Conservation (phyloP, 2,888 invertebrate genomes). For the Ormyrus rosae region DNA sequence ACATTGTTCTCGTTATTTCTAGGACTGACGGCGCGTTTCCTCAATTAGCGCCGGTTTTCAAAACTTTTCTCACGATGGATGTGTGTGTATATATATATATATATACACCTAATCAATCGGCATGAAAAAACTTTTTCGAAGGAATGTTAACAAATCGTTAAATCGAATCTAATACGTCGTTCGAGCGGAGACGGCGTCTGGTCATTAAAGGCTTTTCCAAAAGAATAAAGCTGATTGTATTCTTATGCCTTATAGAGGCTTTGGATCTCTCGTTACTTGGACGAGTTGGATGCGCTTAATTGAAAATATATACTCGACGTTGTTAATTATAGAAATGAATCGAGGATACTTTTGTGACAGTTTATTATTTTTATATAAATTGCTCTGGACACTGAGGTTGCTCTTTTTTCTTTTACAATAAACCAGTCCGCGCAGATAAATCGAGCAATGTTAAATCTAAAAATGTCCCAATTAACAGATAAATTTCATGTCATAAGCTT, state of each 20-base stretch:
- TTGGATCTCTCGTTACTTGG: too few relatives aligned
- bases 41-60: not conserved
- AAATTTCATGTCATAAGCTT: too few relatives aligned
- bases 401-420: too few relatives aligned
- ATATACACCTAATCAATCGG: not conserved
- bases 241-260: slow-evolving; percentile 7
- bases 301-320: too few relatives aligned
- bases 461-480: too few relatives aligned
- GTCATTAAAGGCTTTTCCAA: slow-evolving; percentile 14
- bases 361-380: too few relatives aligned
- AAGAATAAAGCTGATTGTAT: slow-evolving; percentile 15
- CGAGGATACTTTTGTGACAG: too few relatives aligned
- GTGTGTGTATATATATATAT: not conserved
- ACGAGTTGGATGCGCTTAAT: too few relatives aligned
- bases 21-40: not conserved
- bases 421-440: too few relatives aligned
- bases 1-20: slow-evolving; percentile 43
- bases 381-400: too few relatives aligned
- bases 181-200: not conserved
- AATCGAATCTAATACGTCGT: not conserved
- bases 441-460: too few relatives aligned
- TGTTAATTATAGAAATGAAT: too few relatives aligned
- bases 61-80: slow-evolving; percentile 24
- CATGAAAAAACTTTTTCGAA: not conserved
- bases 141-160: slow-evolving; percentile 18